phyloP scores from a whole-genome alignment of 2,113 vertebrate species.

The Brachirus orientalis region DNA sequence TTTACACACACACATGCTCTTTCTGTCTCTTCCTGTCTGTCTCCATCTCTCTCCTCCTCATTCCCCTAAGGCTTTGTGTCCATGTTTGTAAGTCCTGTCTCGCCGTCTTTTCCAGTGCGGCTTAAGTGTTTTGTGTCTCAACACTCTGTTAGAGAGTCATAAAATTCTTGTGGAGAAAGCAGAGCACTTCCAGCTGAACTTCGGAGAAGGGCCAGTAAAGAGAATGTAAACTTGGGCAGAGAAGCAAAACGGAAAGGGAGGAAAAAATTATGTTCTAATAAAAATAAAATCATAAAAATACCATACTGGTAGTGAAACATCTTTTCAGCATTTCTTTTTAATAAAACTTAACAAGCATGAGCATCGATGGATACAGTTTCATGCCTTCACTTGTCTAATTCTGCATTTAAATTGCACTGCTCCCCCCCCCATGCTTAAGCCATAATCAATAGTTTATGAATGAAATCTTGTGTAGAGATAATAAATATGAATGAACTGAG shows the following conservation, averaged over 20 bases:
- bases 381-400: slow-evolving; percentile 49
- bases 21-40: slow-evolving; percentile 20
- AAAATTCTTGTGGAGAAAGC: slow-evolving; percentile 75
- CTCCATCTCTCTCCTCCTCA: slow-evolving; percentile 46
- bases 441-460: slow-evolving; percentile 36
- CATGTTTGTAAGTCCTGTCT: slow-evolving; percentile 47
- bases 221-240: slow-evolving; percentile 68
- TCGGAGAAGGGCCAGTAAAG: slow-evolving; percentile 73
- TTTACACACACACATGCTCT: not conserved
- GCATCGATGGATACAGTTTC: slow-evolving; percentile 69
- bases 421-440: no score
- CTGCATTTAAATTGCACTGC: slow-evolving; percentile 19
- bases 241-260: slow-evolving; percentile 48
- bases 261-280: slow-evolving; percentile 68
- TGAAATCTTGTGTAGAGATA: slow-evolving; percentile 24
- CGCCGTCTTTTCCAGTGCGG: slow-evolving; percentile 45
- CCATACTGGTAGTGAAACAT: slow-evolving; percentile 78
- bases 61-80: slow-evolving; percentile 50
- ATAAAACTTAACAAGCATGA: slow-evolving; percentile 65
- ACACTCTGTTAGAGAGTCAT: slow-evolving; percentile 70
- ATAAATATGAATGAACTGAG: slow-evolving; percentile 35
- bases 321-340: slow-evolving; percentile 69
- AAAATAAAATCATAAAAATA: slow-evolving; percentile 82
- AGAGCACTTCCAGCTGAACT: slow-evolving; percentile 76
- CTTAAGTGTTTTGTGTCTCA: slow-evolving; percentile 72